A percentile compares a stretch with the other conserved stretches of the same genome.
Evolutionary conservation across 2,113 vertebrate species (phyloP).

Genomic region (Abramis brama): DNA sequence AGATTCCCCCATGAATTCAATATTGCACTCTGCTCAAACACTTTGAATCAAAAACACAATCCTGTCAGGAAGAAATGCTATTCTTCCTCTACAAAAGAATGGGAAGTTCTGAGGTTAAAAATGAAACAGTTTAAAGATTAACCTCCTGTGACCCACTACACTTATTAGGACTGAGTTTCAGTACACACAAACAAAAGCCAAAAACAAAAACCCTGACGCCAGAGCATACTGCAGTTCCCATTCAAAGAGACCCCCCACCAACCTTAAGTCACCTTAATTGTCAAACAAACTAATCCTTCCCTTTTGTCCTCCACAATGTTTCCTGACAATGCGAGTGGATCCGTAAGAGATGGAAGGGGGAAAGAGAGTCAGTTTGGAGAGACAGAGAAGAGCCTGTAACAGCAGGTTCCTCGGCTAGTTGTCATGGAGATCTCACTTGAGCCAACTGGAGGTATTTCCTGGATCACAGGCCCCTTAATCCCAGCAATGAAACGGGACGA

Average conservation of each 20-base stretch:
- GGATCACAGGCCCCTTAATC: constrained; percentile 91
- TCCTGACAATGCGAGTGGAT: constrained; percentile 72
- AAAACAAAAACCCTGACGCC: constrained; percentile 20
- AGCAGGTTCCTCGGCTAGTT: constrained; percentile 86
- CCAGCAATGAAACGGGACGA: constrained; percentile 87
- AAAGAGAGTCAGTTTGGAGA: constrained; percentile 68
- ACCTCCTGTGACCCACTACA: constrained; percentile 54
- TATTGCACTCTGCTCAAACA: background rate
- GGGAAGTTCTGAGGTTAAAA: constrained; percentile 32
- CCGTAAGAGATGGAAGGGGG: constrained; percentile 74
- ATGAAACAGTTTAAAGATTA: constrained; percentile 52
- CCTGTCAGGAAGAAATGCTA: background rate
- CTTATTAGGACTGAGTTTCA: constrained; percentile 15
- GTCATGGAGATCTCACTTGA: constrained; percentile 90
- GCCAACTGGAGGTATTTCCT: constrained; percentile 98
- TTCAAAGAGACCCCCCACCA: constrained; percentile 55
- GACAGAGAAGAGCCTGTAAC: constrained; percentile 71
- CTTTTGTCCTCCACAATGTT: constrained; percentile 76
- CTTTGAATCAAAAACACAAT: background rate
- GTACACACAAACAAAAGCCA: constrained; percentile 38
- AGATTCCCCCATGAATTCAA: background rate
- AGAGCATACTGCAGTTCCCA: background rate
- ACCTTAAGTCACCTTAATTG: constrained; percentile 59
- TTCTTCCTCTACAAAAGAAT: background rate
- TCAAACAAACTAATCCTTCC: constrained; percentile 71